Percentiles rank a stretch among this genome's conserved stretches.
Conservation (phyloP, 2,113 vertebrate species). For the Rhynchomys soricoides region DNA sequence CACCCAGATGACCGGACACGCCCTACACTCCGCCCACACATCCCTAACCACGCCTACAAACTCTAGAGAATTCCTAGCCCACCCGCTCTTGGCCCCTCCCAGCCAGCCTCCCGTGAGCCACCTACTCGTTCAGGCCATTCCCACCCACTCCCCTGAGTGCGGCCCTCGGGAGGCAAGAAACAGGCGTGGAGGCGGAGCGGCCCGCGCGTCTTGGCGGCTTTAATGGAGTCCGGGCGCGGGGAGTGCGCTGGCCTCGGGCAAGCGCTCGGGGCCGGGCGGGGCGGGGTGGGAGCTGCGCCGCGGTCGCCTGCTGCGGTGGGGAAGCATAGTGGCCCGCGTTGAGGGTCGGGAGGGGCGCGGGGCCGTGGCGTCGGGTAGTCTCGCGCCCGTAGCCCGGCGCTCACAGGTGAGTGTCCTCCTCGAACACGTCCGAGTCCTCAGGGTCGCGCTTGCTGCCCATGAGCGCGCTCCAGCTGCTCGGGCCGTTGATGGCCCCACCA, state of each 20-base stretch:
- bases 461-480: conserved; percentile 93
- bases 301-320: background rate
- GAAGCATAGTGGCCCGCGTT: background rate
- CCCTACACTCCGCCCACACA: background rate
- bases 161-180: conserved; percentile 20
- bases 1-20: background rate
- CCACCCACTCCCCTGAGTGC: background rate
- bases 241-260: background rate
- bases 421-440: conserved; percentile 93
- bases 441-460: conserved; percentile 93
- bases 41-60: background rate
- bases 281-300: conserved; percentile 1
- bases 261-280: background rate
- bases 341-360: background rate
- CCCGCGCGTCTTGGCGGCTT: conserved; percentile 54
- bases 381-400: background rate
- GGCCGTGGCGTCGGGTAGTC: background rate
- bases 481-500: conserved; percentile 88
- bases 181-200: conserved; percentile 27
- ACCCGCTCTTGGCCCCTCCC: no score
- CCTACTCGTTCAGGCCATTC: no score
- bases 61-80: background rate
- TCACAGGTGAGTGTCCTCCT: conserved; percentile 98
- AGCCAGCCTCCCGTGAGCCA: background rate
- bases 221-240: conserved; percentile 66